phyloP scores from a whole-genome alignment of 2,888 invertebrate genomes.

The Microctonus brassicae region DNA sequence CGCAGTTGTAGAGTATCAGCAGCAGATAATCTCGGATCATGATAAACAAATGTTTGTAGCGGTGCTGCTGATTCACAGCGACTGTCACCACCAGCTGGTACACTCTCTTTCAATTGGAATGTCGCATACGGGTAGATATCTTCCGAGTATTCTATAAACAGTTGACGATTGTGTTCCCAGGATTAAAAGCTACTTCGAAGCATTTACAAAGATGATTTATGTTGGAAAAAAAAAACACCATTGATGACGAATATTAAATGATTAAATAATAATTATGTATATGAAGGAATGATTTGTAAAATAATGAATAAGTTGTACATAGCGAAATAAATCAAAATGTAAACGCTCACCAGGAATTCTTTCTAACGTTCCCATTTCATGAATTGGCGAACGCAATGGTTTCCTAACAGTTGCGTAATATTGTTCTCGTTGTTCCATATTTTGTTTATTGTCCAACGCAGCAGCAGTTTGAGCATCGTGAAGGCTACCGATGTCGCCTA shows the following conservation, averaged over 20 bases:
- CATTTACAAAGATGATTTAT: not conserved
- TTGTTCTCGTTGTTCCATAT: constrained; percentile 71
- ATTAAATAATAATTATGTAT: not conserved
- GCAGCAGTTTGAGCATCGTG: constrained; percentile 67
- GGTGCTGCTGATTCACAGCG: constrained; percentile 79
- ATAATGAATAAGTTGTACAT: too few species aligned
- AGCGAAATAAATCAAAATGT: constrained; percentile 25
- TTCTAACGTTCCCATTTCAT: constrained; percentile 69
- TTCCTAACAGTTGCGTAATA: constrained; percentile 72
- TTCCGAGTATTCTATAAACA: constrained; percentile 74
- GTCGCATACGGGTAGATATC: constrained; percentile 76
- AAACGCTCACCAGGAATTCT: constrained; percentile 70
- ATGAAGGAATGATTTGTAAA: too few species aligned
- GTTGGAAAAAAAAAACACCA: too few species aligned
- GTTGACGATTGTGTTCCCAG: constrained; percentile 34
- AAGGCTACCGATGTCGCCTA: constrained; percentile 66
- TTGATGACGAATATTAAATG: too few species aligned
- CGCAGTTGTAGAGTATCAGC: constrained; percentile 82
- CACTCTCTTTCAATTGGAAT: constrained; percentile 77
- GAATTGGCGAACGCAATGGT: constrained; percentile 69
- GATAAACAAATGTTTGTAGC: constrained; percentile 82
- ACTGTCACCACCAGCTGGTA: constrained; percentile 89
- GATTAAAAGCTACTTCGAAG: constrained; percentile 27
- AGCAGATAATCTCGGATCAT: constrained; percentile 84
- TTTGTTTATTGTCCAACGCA: constrained; percentile 68